Percentiles rank a stretch among this genome's conserved stretches.
These are phyloP conservation scores for Prochilodus magdalenae DNA, from an alignment of 2,113 vertebrate genomes.

Conservation along the genomic window DNA sequence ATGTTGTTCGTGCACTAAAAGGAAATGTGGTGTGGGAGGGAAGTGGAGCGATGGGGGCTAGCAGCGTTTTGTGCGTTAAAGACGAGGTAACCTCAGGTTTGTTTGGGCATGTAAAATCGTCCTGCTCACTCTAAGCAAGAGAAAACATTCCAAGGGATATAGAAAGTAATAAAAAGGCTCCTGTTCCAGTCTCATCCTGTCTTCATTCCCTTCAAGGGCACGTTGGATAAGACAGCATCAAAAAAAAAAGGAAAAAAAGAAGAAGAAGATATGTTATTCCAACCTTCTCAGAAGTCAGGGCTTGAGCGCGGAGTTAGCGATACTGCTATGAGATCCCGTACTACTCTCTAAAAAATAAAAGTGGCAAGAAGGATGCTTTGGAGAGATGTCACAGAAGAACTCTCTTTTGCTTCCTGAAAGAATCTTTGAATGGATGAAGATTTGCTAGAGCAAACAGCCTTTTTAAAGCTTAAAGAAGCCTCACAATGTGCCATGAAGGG, in stretches of 20 bases:
- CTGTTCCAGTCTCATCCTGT: constrained; percentile 13
- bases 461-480: too few relatives aligned
- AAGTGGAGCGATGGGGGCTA: neutral
- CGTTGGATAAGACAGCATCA: constrained; percentile 36
- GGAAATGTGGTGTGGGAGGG: neutral
- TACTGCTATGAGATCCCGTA: neutral
- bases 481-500: too few relatives aligned
- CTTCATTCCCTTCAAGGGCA: constrained; percentile 44
- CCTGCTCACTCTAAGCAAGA: constrained; percentile 3
- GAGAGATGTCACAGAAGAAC: neutral
- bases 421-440: neutral
- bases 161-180: constrained; percentile 39
- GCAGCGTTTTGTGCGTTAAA: neutral
- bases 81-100: constrained; percentile 6
- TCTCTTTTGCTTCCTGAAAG: neutral
- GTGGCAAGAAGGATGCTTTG: neutral
- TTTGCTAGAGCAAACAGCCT: too few relatives aligned
- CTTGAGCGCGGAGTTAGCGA: neutral
- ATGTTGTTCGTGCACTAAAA: neutral
- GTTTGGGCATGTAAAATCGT: constrained; percentile 34
- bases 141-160: constrained; percentile 27
- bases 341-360: neutral
- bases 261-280: neutral
- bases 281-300: constrained; percentile 6
- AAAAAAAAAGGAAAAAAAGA: constrained; percentile 30